phyloP scores from a whole-genome alignment of 2,888 invertebrate species.

The Apocheima hispidaria region DNA sequence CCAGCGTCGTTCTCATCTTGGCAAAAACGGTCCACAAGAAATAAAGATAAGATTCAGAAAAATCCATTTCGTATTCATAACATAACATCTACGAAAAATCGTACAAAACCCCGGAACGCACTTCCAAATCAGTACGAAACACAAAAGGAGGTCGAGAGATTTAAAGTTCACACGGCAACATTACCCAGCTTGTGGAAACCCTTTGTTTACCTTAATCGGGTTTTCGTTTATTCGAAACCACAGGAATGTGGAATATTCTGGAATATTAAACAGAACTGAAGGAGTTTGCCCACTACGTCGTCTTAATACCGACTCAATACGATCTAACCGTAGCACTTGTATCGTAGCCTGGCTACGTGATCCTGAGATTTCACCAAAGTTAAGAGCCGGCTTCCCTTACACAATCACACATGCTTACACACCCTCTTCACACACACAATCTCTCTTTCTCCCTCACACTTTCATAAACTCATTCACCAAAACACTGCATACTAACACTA shows the following conservation, averaged over 20 bases:
- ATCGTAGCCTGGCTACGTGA: not conserved
- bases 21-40: not conserved
- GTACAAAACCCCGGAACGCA: slow-evolving; percentile 2
- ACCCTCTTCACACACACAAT: too few species aligned
- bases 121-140: slow-evolving; percentile 10
- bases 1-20: not conserved
- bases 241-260: slow-evolving; percentile 29
- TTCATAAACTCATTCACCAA: too few species aligned
- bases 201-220: slow-evolving; percentile 34
- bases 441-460: too few species aligned
- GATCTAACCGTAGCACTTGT: not conserved
- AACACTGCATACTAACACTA: too few species aligned
- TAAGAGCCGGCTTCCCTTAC: too few species aligned
- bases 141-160: slow-evolving; percentile 19
- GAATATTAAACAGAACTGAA: slow-evolving; percentile 18
- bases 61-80: slow-evolving; percentile 10
- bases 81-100: slow-evolving; percentile 9
- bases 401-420: too few species aligned
- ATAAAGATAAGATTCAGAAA: slow-evolving; percentile 7
- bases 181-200: slow-evolving; percentile 10
- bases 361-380: too few species aligned
- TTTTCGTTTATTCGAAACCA: slow-evolving; percentile 26
- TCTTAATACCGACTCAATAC: not conserved
- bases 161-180: slow-evolving; percentile 21
- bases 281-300: not conserved